phyloP scores from a whole-genome alignment of 2,888 invertebrate species.

The Monoplex corrugatus region DNA sequence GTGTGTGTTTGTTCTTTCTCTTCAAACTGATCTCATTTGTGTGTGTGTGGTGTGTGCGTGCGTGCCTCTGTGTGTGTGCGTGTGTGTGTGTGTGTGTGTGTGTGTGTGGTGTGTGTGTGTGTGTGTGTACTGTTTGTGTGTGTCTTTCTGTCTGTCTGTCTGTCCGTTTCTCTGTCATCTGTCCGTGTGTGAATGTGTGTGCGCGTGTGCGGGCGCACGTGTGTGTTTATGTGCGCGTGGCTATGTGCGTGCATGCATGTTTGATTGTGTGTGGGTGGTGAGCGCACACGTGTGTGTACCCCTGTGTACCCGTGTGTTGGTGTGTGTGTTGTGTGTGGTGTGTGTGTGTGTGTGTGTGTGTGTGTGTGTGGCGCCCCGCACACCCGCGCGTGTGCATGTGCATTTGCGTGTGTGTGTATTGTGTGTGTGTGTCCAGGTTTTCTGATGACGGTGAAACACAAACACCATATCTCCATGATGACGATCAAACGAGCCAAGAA shows the following conservation, averaged over 20 bases:
- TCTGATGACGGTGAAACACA: constrained; percentile 71
- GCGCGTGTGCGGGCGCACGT: no score
- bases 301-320: background rate
- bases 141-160: no score
- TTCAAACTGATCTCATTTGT: no score
- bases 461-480: constrained; percentile 72
- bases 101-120: background rate
- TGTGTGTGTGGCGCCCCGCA: no score
- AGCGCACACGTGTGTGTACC: no score
- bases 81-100: background rate
- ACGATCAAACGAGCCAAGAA: constrained; percentile 68
- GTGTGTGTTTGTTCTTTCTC: no score
- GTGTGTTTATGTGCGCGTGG: no score
- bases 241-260: background rate
- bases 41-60: no score
- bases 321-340: background rate
- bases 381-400: no score
- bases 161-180: no score
- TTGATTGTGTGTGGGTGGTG: background rate
- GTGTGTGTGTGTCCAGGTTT: constrained; percentile 58
- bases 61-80: background rate
- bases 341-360: constrained; percentile 6
- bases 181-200: no score
- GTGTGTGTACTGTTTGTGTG: no score
- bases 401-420: background rate